Evolutionary conservation across 2,113 vertebrate species (phyloP), one percentile per base, ranked within the genome.

Genomic region (Lamprologus callipterus): DNA sequence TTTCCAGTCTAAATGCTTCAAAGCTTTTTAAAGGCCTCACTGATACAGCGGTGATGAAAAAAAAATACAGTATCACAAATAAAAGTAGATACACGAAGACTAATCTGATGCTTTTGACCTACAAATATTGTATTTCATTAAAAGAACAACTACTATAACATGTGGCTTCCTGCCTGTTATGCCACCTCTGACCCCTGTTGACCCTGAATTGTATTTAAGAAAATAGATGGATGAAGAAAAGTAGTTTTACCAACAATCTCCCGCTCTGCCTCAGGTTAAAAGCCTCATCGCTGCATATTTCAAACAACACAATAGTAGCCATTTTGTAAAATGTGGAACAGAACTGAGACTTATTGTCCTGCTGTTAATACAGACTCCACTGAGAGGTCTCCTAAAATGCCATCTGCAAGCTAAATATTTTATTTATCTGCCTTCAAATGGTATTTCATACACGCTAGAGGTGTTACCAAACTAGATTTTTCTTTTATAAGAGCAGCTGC

Each of bases 71-170:
- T 68, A 40, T 40, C 35, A 40, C 35, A 0, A 68, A 37, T 40
- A 40, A 40, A 68, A 68, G 31, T 68, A 68, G 11, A 68, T 40
- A 40, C 63, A 68, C 7, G 2, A 68, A 68, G 35, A 68, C 63
- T 40, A 40, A 68, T 68, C 60, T 37, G 33, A 65, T 37, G 60
- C 60, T 37, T 65, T 13, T 65, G 60, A 65, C 19, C 19, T 37
- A 21, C 19, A 65, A 37, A 37, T 21, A 21, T 13, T 65, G 60
- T 4, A 65, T 65, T 37, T 37, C 4, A 65, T 65, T 37, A 21
- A 5, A 21, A 4, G 19, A 13, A 21, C 1, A 0, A 21, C n/a
- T 6, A 68, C 7, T 0, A 68, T 40, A 40, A 40, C 35, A 13
- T 21, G 7, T 68, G 35, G 35, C 1, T 21, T 68, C 7, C 63